Conservation (phyloP, 2,797 vertebrate species). For the Nyctalus aviator region DNA sequence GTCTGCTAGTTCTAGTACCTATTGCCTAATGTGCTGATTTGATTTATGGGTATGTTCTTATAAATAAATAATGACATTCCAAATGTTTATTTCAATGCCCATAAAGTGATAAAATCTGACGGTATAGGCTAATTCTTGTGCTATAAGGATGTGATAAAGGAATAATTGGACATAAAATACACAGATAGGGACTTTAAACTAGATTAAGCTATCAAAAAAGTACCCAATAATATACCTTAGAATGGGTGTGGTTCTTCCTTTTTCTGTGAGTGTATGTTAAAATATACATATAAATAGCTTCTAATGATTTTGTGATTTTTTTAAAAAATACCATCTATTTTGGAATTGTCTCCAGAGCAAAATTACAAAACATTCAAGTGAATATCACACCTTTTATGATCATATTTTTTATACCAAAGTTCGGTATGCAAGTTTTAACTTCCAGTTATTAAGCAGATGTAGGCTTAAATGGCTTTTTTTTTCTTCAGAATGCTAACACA, state of each 20-base stretch:
- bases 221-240: background rate
- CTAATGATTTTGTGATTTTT: background rate
- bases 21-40: slow-evolving; percentile 6
- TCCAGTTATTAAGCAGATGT: background rate
- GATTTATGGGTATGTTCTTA: slow-evolving; percentile 4
- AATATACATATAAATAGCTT: background rate
- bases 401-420: background rate
- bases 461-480: background rate
- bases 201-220: background rate
- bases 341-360: background rate
- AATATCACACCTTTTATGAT: background rate
- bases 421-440: background rate
- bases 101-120: slow-evolving; percentile 41
- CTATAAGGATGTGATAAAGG: background rate
- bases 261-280: background rate
- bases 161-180: background rate
- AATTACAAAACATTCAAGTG: background rate
- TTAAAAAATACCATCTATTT: background rate
- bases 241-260: background rate
- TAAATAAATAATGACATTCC: slow-evolving; percentile 54
- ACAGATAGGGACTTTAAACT: slow-evolving; percentile 17
- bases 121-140: slow-evolving; percentile 35
- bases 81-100: slow-evolving; percentile 53
- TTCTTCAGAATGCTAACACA: background rate
- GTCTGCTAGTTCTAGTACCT: background rate